Evolutionary conservation across 2,113 vertebrate genomes (phyloP).

Genomic region (Brienomyrus longianalis): DNA sequence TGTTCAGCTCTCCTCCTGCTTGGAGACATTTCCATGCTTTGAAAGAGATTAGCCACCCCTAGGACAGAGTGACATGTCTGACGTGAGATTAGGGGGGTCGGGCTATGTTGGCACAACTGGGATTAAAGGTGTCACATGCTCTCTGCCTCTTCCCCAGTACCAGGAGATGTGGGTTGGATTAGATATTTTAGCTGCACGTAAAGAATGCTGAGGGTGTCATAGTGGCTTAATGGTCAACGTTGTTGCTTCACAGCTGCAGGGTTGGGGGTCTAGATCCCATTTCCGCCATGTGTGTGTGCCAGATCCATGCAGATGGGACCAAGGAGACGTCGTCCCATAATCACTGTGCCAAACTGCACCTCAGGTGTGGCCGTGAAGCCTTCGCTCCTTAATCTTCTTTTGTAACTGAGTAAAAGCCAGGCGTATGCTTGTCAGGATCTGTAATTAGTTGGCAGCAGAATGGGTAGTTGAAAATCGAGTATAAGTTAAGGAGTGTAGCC

Average conservation of each 20-base stretch:
- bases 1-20: not conserved
- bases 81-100: not conserved
- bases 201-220: not conserved
- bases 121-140: not conserved
- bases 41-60: not conserved
- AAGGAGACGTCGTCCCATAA: not conserved
- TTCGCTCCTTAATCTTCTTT: not conserved
- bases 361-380: not conserved
- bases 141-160: not conserved
- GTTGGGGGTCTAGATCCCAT: not conserved
- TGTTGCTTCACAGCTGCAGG: not conserved
- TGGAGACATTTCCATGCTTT: not conserved
- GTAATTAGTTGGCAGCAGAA: not conserved
- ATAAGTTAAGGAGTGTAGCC: not conserved
- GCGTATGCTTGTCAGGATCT: not conserved
- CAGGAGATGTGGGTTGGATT: not conserved
- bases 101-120: not conserved
- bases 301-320: not conserved
- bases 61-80: not conserved
- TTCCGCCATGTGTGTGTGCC: not conserved
- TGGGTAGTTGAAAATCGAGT: not conserved
- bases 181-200: not conserved
- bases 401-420: not conserved
- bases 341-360: not conserved
- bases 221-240: not conserved